phyloP scores from a whole-genome alignment of 2,888 invertebrate genomes.

The Bombyx huttoni region DNA sequence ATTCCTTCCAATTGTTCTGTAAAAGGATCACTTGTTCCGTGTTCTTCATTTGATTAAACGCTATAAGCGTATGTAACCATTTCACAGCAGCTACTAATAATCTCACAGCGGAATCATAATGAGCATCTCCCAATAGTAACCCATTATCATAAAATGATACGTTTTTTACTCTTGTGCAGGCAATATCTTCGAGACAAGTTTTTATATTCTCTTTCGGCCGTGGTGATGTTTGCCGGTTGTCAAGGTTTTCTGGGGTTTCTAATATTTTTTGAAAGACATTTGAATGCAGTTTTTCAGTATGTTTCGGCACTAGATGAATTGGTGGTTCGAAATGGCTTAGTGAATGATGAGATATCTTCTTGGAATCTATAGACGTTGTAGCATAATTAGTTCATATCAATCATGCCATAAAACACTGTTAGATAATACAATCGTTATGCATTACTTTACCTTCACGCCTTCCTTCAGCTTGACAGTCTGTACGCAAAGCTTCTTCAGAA shows the following conservation, averaged over 20 bases:
- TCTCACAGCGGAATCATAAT: conserved; percentile 81
- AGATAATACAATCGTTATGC: neutral
- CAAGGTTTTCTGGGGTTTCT: conserved; percentile 13
- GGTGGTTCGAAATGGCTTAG: conserved; percentile 35
- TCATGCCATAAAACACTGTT: neutral
- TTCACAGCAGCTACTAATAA: conserved; percentile 83
- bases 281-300: conserved; percentile 13
- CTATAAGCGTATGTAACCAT: conserved; percentile 84
- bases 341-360: conserved; percentile 14
- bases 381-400: too few species aligned
- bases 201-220: conserved; percentile 17
- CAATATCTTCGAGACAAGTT: conserved; percentile 9
- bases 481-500: conserved; percentile 76
- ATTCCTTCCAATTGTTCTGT: conserved; percentile 86
- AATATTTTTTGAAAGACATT: conserved; percentile 9
- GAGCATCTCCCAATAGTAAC: conserved; percentile 48
- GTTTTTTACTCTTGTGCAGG: conserved; percentile 12
- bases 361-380: conserved; percentile 17
- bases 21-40: conserved; percentile 81
- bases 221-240: conserved; percentile 16
- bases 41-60: conserved; percentile 76
- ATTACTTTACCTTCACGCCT: conserved; percentile 17
- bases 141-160: conserved; percentile 26
- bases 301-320: conserved; percentile 33
- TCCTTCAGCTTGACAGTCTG: conserved; percentile 14